These are phyloP conservation scores for Petrocephalus zakoni DNA, from an alignment of 2,113 vertebrate species.

Conservation along the genomic window DNA sequence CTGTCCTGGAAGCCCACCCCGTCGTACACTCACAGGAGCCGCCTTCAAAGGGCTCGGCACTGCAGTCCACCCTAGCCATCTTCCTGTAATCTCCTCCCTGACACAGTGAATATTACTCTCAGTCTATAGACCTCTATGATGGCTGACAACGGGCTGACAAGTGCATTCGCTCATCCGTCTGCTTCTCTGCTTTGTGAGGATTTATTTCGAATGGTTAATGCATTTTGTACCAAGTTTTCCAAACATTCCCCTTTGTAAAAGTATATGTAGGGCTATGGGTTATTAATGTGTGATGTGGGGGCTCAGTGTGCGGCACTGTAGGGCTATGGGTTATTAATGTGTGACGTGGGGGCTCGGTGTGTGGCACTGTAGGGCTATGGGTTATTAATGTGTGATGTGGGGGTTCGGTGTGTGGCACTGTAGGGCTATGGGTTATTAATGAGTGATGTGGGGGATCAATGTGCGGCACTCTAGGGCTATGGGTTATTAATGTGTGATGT, in stretches of 20 bases:
- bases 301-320: neutral
- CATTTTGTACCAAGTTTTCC: neutral
- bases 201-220: neutral
- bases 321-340: neutral
- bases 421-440: too few species aligned
- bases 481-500: neutral
- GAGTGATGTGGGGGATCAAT: neutral
- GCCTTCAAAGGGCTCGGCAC: neutral
- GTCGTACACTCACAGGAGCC: neutral
- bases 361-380: too few species aligned
- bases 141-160: neutral
- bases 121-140: neutral
- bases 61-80: neutral
- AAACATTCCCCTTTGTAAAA: neutral
- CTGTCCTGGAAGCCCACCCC: neutral
- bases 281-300: neutral
- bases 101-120: neutral
- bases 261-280: neutral
- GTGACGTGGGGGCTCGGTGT: neutral
- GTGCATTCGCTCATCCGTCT: neutral
- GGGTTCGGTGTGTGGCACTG: neutral
- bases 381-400: neutral
- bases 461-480: neutral
- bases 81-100: neutral
- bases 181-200: neutral